Evolutionary conservation across 2,113 vertebrate genomes (phyloP), one percentile per base, ranked within the genome.

Genomic region (Dasyprocta punctata): DNA sequence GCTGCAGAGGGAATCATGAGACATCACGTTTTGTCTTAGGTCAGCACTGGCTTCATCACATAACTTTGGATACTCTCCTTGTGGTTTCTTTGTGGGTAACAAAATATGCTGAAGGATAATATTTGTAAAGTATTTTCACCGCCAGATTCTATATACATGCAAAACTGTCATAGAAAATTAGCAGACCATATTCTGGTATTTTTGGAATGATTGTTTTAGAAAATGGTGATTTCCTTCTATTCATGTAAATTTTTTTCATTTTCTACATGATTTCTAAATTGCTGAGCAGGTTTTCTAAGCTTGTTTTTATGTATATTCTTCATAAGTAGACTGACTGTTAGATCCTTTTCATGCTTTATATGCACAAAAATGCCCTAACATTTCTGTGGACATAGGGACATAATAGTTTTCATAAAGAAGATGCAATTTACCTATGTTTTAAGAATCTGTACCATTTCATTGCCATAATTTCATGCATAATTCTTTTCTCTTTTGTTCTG

Each of bases 161-260:
- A 92, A 12, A 89, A 61, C 20, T 58, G 49, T 58, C 80, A 19
- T 11, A 77, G 67, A 88, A 44, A 41, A 54, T 73, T 2, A 13
- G 47, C 36, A 54, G 80, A 56, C 44, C 89, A 28, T 30, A 36
- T 94, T 92, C 41, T 93, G 33, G 73, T 78, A 82, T 88, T 97
- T 97, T 94, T 61, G 36, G 75, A 90, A 85, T 90, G 88, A 82
- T 63, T 56, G 54, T 47, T 87, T 95, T 94, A 26, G 67, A 90
- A 92, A 78, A 82, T 26, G n/a, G 13, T 61, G 78, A 78, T 95
- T 88, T 95, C n/a, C 28, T 92, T 63, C 49, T 67, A 4, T 44
- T 6, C 44, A 69, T 87, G 44, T 95, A 84, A 47, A 26, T 61
- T 78, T 83, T 83, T 80, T 80, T 78, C 38, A n/a, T 26, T 92